These are phyloP conservation scores for Drosophila lacteicornis DNA, from an alignment of 1,140 invertebrate genomes.

Conservation along the genomic window DNA sequence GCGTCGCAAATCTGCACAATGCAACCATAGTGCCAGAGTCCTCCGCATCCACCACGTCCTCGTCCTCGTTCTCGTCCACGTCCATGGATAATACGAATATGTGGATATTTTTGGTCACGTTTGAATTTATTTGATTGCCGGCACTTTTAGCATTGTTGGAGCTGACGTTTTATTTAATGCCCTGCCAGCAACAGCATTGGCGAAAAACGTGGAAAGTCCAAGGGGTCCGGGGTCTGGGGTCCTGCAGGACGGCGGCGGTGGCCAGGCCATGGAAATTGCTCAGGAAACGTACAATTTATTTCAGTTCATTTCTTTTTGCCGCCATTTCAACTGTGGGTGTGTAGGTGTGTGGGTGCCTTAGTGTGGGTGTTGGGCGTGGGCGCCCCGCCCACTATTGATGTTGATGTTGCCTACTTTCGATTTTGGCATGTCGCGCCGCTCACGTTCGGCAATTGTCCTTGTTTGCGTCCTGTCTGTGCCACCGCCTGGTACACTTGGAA, in stretches of 20 bases:
- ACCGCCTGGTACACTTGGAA: conserved; percentile 3
- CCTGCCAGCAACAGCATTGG: conserved; percentile 66
- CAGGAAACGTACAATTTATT: conserved; percentile 84
- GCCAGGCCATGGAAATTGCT: conserved; percentile 71
- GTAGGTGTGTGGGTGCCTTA: background rate
- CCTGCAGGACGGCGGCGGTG: conserved; percentile 1
- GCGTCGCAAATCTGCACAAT: conserved; percentile 75
- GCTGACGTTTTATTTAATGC: conserved; percentile 82
- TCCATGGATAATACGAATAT: conserved; percentile 72
- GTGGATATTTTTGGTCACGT: conserved; percentile 84
- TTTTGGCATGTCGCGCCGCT: conserved; percentile 79
- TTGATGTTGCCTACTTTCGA: conserved; percentile 82
- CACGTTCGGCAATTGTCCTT: conserved; percentile 74
- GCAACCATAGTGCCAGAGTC: conserved; percentile 50
- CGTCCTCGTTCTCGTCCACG: background rate
- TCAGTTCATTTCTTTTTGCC: conserved; percentile 82
- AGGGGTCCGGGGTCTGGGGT: background rate
- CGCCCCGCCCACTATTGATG: conserved; percentile 64
- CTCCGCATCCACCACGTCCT: conserved; percentile 4
- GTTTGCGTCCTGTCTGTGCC: conserved; percentile 44
- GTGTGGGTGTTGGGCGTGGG: conserved; percentile 11
- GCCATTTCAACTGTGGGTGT: conserved; percentile 55
- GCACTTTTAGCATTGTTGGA: conserved; percentile 83
- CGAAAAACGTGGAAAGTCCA: conserved; percentile 33
- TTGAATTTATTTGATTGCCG: conserved; percentile 83